phyloP scores from a whole-genome alignment of 2,888 invertebrate species.

The Thyatira batis region DNA sequence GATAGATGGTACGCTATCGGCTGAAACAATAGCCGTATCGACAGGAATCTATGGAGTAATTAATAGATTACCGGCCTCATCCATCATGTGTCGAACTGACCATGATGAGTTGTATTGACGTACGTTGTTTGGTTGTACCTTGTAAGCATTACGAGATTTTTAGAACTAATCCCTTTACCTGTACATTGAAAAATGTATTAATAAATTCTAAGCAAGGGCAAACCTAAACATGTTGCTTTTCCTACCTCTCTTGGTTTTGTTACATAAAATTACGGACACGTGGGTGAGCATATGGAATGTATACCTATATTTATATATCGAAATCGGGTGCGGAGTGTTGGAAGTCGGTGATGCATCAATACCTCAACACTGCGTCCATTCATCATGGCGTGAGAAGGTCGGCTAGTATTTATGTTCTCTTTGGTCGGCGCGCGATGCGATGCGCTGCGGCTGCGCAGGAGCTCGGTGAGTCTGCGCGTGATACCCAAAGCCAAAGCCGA shows the following conservation, averaged over 20 bases:
- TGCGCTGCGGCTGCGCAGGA: constrained; percentile 14
- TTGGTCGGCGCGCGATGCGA: no score
- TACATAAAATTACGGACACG: constrained; percentile 14
- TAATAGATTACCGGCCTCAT: constrained; percentile 70
- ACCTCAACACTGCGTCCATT: constrained; percentile 38
- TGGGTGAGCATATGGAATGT: constrained; percentile 22
- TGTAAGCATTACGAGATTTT: neutral
- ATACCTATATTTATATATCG: no score
- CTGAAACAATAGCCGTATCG: constrained; percentile 72
- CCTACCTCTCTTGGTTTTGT: no score
- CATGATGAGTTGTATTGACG: constrained; percentile 19
- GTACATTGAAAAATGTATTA: no score
- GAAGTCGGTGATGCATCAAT: constrained; percentile 38
- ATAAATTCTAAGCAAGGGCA: no score
- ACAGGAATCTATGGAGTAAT: constrained; percentile 69
- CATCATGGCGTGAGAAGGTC: constrained; percentile 45
- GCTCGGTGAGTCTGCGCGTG: constrained; percentile 6
- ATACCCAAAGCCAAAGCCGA: constrained; percentile 11
- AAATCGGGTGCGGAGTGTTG: constrained; percentile 21
- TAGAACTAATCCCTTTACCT: neutral
- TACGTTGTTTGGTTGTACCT: neutral
- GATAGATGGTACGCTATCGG: constrained; percentile 66
- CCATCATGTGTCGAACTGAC: constrained; percentile 57
- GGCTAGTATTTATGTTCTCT: no score
- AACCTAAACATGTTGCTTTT: no score